phyloP scores from a whole-genome alignment of 2,888 invertebrate genomes.

The Drosophila mulleri region DNA sequence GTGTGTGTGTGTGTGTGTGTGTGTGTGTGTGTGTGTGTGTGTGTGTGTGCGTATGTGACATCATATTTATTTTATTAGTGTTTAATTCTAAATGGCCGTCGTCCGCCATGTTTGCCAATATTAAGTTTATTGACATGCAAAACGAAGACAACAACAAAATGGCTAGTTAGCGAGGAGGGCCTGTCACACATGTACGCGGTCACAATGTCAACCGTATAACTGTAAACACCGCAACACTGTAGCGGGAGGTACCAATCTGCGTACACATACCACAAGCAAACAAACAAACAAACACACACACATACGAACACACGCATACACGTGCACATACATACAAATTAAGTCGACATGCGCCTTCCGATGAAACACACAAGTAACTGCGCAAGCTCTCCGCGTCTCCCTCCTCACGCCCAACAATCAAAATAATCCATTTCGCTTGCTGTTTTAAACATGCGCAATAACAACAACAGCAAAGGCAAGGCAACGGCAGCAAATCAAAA shows the following conservation, averaged over 20 bases:
- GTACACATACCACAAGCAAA: constrained; percentile 29
- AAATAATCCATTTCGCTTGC: constrained; percentile 72
- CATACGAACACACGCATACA: constrained; percentile 10
- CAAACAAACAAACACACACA: constrained; percentile 13
- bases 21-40: not conserved
- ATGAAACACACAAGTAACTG: constrained; percentile 16
- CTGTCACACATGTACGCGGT: constrained; percentile 47
- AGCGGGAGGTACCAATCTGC: constrained; percentile 34
- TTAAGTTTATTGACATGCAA: constrained; percentile 49
- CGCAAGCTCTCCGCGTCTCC: constrained; percentile 15
- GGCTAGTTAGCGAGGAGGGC: constrained; percentile 6
- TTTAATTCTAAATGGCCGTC: constrained; percentile 32
- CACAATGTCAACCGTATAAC: constrained; percentile 70
- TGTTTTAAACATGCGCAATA: constrained; percentile 74
- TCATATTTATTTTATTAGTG: constrained; percentile 60
- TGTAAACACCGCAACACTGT: constrained; percentile 46
- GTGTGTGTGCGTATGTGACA: constrained; percentile 41
- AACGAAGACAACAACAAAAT: constrained; percentile 22
- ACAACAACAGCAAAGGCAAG: constrained; percentile 39
- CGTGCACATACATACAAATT: constrained; percentile 24
- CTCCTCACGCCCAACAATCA: constrained; percentile 45
- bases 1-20: constrained; percentile 18
- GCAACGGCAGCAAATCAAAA: constrained; percentile 21
- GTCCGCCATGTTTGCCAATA: constrained; percentile 43
- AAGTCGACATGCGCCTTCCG: constrained; percentile 67